Base-by-base conservation (phyloP, 2,888 invertebrate species). In the Sinohyriopsis cumingii region DNA sequence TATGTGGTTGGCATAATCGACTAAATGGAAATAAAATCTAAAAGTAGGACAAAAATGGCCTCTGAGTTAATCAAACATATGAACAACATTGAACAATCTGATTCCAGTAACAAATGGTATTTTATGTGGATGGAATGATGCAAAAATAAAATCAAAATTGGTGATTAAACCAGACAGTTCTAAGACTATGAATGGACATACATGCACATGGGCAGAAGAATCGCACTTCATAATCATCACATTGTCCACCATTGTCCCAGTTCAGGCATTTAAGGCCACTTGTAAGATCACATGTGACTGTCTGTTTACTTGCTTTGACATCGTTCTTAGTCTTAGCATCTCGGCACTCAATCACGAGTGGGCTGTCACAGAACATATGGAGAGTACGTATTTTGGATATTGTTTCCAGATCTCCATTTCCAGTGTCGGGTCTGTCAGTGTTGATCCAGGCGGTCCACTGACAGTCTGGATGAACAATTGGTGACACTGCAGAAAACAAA, bases 311-410 rank as follows among this genome's bases (percentile, higher is more conserved):
- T 69, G 93, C 92, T 80, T 94, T 94, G 0, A 93, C 92, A 0
- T 92, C 89, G 70, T 92, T 91, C 83, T 94, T 93, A 1, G 92
- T 91, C 0, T 90, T 91, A 0, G 93, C 93, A 0, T 94, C 94
- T 56, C 95, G 93, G 84, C 96, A 96, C 86, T 94, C 93, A 72
- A 96, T 94, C 78, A 93, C 92, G 6, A 91, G 92, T 9, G 83
- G 83, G 4, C 73, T 66, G 25, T 72, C 68, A 71, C 87, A 86
- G 83, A 84, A 86, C 20, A 72, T 57, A 65, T 86, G 82, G 12
- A 72, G 56, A 53, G 65, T 69, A 18, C 85, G 70, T 25, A 86
- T 82, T 45, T 76, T 79, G 1, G 79, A 77, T 24, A 87, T 66
- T 1, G 81, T 82, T 70, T 89, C 89, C 53, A 84, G 76, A 69